These are phyloP conservation scores for Esox masquinongy DNA, from an alignment of 2,797 vertebrate species.

Conservation along the genomic window DNA sequence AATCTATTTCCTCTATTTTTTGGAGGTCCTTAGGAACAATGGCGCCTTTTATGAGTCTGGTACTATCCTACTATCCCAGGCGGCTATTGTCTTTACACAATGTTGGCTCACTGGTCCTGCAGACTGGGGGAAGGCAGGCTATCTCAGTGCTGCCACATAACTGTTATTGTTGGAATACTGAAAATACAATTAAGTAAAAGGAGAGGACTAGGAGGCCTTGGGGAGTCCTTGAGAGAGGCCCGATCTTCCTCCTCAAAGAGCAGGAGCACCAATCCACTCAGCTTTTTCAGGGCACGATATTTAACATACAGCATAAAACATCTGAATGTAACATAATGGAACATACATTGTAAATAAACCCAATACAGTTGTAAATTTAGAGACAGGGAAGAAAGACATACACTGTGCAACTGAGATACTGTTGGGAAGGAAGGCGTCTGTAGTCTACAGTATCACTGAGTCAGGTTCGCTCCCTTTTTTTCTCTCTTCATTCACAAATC, in stretches of 20 bases:
- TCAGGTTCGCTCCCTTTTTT: constrained; percentile 49
- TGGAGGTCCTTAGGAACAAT: constrained; percentile 64
- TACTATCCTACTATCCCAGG: constrained; percentile 42
- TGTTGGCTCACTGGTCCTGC: constrained; percentile 40
- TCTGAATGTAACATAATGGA: neutral
- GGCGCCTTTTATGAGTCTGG: constrained; percentile 60
- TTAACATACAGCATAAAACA: too few relatives aligned
- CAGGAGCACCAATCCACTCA: neutral
- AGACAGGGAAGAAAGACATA: neutral
- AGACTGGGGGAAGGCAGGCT: constrained; percentile 34
- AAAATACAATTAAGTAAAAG: constrained; percentile 38
- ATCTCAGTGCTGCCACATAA: constrained; percentile 32
- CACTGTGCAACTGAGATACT: neutral
- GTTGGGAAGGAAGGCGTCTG: neutral
- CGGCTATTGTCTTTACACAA: constrained; percentile 60
- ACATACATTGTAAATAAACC: neutral
- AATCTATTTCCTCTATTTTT: constrained; percentile 72
- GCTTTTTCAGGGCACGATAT: neutral
- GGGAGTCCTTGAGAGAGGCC: neutral
- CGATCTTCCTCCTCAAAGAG: constrained; percentile 1
- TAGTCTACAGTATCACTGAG: constrained; percentile 46
- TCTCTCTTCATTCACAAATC: constrained; percentile 71
- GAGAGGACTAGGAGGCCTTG: constrained; percentile 13
- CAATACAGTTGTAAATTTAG: neutral
- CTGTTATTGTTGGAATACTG: constrained; percentile 39